Conservation (phyloP, 2,113 vertebrate genomes). For the Amphiprion ocellaris region DNA sequence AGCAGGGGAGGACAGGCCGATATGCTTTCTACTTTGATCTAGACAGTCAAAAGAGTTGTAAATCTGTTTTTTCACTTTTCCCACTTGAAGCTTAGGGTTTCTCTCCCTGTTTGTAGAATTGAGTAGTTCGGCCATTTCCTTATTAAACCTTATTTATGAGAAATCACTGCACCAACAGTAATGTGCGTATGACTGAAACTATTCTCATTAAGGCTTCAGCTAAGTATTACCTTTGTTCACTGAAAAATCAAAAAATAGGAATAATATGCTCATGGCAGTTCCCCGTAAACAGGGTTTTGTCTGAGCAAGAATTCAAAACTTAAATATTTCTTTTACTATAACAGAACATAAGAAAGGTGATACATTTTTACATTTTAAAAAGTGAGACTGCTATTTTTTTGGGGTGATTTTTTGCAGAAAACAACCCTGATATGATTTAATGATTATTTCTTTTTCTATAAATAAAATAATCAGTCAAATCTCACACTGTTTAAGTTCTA, state of each 20-base stretch:
- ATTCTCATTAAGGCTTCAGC: background rate
- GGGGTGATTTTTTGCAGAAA: no score
- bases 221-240: accelerated
- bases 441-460: no score
- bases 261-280: background rate
- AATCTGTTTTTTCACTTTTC: conserved; percentile 36
- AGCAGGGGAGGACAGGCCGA: conserved; percentile 27
- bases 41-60: conserved; percentile 45
- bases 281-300: background rate
- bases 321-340: background rate
- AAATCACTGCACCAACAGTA: background rate
- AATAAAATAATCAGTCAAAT: no score
- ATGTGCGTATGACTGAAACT: background rate
- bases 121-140: background rate
- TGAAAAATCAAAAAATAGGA: no score
- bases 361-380: no score
- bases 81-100: background rate
- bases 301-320: background rate
- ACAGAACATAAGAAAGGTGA: background rate
- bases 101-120: background rate
- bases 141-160: background rate
- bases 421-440: no score
- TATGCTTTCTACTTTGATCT: conserved; percentile 60
- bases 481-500: no score
- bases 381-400: no score